These are phyloP conservation scores for Augochlora pura DNA, from an alignment of 1,140 invertebrate genomes.

Conservation along the genomic window DNA sequence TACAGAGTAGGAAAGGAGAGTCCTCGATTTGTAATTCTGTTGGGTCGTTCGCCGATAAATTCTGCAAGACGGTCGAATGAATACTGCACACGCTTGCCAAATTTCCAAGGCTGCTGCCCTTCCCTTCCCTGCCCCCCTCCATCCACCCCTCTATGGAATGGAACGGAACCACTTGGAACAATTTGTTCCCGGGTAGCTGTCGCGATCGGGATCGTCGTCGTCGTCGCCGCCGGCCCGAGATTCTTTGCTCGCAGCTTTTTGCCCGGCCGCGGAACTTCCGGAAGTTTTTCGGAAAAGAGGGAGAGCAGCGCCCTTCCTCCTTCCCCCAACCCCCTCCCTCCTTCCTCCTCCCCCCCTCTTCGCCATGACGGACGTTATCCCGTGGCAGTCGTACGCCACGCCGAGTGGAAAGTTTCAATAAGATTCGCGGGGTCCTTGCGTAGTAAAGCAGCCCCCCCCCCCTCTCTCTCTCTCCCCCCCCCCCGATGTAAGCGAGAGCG, in stretches of 20 bases:
- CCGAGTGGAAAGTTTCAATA: slow-evolving; percentile 60
- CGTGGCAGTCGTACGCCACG: neutral
- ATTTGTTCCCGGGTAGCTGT: slow-evolving; percentile 8
- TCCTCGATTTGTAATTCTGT: neutral
- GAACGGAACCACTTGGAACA: neutral
- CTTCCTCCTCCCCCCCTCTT: too few species aligned
- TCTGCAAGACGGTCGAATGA: neutral
- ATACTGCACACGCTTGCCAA: neutral
- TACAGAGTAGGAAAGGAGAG: too few species aligned
- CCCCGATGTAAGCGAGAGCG: too few species aligned
- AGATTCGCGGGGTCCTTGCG: slow-evolving; percentile 48
- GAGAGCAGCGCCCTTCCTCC: too few species aligned
- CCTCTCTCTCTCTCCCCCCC: too few species aligned
- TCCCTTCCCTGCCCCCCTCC: too few species aligned
- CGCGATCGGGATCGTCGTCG: slow-evolving; percentile 9
- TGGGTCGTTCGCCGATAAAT: neutral
- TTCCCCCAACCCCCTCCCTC: too few species aligned
- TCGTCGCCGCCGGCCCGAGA: too few species aligned
- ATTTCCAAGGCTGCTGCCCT: neutral
- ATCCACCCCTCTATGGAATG: too few species aligned
- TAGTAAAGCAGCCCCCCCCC: slow-evolving; percentile 39
- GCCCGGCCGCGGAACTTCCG: neutral
- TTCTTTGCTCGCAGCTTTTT: neutral
- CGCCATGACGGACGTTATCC: neutral
- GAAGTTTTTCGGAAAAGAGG: too few species aligned